Evolutionary conservation across 2,113 vertebrate species (phyloP).

Genomic region (Oenanthe melanoleuca): DNA sequence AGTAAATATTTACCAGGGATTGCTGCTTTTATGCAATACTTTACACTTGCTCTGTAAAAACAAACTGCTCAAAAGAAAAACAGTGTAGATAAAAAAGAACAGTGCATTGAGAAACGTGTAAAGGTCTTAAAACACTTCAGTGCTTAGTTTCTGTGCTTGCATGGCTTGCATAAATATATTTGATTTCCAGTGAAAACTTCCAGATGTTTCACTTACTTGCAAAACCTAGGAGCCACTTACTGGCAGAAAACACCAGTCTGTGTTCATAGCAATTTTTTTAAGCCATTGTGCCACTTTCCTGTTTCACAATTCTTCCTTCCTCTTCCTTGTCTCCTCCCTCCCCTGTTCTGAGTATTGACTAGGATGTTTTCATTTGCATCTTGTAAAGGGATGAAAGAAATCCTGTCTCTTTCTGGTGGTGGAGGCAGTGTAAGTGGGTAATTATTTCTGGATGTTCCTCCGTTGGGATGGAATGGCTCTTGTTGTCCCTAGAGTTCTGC

Average conservation of each 20-base stretch:
- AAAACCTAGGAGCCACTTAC: neutral
- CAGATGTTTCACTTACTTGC: neutral
- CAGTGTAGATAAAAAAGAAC: neutral
- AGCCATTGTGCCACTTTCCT: conserved; percentile 8
- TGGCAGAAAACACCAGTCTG: neutral
- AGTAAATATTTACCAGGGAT: neutral
- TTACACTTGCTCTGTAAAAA: neutral
- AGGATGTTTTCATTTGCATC: neutral
- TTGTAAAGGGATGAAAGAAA: neutral
- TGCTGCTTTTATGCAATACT: neutral
- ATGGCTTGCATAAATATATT: neutral
- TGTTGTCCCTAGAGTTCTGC: neutral
- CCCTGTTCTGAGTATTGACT: neutral
- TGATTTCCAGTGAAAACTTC: neutral
- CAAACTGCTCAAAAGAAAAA: neutral
- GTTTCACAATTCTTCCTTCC: conserved; percentile 44
- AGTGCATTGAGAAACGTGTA: neutral
- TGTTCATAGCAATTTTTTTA: neutral
- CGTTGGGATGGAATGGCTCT: rapidly evolving
- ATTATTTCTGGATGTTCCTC: neutral
- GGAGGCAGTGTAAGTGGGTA: neutral
- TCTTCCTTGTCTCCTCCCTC: neutral
- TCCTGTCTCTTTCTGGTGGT: neutral
- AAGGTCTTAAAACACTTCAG: neutral
- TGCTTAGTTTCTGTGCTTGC: neutral